Conservation (phyloP, 2,797 vertebrate genomes). For the Pogoniulus pusillus region DNA sequence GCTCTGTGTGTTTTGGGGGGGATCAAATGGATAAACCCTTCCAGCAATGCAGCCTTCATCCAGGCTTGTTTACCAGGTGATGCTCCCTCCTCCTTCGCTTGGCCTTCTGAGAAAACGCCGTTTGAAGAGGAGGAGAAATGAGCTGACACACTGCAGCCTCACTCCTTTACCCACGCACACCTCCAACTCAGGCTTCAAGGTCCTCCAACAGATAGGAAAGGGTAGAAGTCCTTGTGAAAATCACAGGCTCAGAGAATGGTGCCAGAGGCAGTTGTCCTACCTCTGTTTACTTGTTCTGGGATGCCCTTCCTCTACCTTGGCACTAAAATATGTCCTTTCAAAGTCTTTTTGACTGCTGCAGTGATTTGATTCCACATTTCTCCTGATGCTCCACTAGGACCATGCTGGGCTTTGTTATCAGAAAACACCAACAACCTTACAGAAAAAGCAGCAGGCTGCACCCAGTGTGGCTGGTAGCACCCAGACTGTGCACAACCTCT, state of each 20-base stretch:
- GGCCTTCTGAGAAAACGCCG: neutral
- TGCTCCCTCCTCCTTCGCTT: neutral
- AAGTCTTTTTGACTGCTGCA: neutral
- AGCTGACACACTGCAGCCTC: neutral
- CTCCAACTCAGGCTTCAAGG: neutral
- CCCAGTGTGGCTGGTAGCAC: neutral
- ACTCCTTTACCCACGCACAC: neutral
- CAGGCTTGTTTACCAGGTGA: neutral
- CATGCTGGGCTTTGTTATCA: neutral
- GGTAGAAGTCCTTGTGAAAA: slow-evolving; percentile 30
- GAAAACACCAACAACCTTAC: neutral
- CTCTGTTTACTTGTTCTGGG: neutral
- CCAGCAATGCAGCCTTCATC: slow-evolving; percentile 3
- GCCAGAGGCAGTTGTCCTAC: slow-evolving; percentile 2
- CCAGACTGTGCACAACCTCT: neutral
- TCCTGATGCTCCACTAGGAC: neutral
- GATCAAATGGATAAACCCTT: neutral
- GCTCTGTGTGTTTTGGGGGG: slow-evolving; percentile 3
- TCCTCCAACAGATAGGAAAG: accelerated
- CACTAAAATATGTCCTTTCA: slow-evolving; percentile 44
- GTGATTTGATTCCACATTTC: neutral
- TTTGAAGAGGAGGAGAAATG: neutral
- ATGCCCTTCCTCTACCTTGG: slow-evolving; percentile 45
- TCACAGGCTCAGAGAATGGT: neutral
- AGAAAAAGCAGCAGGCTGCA: neutral